Conservation (phyloP, 2,113 vertebrate species). For the Pterocles gutturalis region DNA sequence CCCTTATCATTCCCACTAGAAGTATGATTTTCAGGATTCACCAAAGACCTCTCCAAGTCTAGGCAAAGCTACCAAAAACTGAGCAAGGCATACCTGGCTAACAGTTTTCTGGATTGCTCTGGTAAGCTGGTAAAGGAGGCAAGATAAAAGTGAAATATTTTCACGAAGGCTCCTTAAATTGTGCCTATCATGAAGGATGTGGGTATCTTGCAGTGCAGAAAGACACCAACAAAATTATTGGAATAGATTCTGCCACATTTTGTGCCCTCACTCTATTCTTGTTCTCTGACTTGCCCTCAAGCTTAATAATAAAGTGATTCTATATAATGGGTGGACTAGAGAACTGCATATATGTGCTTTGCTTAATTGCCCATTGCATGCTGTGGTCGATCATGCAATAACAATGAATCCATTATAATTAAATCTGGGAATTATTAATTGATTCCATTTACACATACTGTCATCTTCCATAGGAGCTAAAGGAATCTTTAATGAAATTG, state of each 20-base stretch:
- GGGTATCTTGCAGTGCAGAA: neutral
- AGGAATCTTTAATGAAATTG: conserved; percentile 20
- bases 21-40: neutral
- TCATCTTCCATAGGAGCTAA: neutral
- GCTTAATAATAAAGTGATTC: neutral
- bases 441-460: conserved; percentile 43
- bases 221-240: neutral
- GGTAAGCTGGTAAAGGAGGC: neutral
- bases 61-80: neutral
- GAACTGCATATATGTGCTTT: neutral
- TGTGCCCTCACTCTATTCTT: neutral
- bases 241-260: neutral
- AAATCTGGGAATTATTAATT: conserved; percentile 62
- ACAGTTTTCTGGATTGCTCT: neutral
- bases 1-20: neutral
- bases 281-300: neutral
- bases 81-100: neutral
- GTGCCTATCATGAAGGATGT: neutral
- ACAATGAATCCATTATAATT: conserved; percentile 61
- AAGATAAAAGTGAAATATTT: neutral
- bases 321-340: neutral
- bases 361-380: conserved; percentile 35
- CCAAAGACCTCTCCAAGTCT: neutral
- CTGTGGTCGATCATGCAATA: conserved; percentile 48
- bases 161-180: neutral